These are phyloP conservation scores for Ceratotherium simum DNA, from an alignment of 2,113 vertebrate species.

Conservation along the genomic window DNA sequence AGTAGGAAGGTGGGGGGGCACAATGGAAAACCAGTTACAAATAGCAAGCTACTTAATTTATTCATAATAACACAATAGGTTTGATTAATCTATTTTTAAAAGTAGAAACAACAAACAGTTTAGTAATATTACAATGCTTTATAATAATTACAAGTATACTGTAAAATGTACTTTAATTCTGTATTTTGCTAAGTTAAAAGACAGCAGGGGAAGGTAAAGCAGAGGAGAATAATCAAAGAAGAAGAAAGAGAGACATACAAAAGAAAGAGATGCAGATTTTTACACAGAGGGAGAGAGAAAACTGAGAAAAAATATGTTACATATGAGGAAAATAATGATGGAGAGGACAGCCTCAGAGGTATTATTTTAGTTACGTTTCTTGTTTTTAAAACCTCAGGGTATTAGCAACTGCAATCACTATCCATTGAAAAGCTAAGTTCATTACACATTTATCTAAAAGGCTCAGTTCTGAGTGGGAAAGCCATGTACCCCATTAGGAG, in stretches of 20 bases:
- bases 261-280: neutral
- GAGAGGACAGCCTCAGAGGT: neutral
- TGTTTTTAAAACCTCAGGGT: conserved; percentile 21
- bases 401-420: neutral
- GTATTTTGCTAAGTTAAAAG: conserved; percentile 20
- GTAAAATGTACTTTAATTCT: conserved; percentile 38
- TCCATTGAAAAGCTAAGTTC: neutral
- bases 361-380: conserved; percentile 7
- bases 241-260: neutral
- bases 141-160: neutral
- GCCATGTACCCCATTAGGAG: neutral
- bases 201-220: neutral
- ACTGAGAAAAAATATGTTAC: neutral
- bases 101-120: neutral
- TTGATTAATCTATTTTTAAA: conserved; percentile 17
- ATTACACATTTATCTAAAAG: neutral
- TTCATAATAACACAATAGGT: neutral
- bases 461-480: neutral
- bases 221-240: conserved; percentile 15
- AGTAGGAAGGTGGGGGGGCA: neutral
- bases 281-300: neutral
- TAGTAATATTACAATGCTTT: neutral
- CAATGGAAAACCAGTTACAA: neutral
- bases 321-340: neutral
- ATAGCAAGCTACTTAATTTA: conserved; percentile 3